These are phyloP conservation scores for Drosophila pullipes DNA, from an alignment of 2,888 invertebrate species.

Conservation along the genomic window DNA sequence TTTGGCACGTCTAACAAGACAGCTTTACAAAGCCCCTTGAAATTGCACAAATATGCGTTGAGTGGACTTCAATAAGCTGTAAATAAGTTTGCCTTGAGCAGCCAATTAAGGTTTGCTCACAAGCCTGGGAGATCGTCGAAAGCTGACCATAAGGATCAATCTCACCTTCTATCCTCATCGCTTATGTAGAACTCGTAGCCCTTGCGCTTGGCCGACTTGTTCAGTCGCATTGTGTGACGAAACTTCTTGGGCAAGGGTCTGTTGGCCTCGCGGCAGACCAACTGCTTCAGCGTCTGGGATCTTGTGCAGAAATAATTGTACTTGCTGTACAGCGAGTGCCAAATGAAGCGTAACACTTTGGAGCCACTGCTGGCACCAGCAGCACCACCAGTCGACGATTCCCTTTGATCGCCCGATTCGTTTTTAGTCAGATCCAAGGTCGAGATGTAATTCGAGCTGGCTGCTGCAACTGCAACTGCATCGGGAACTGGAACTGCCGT, in stretches of 20 bases:
- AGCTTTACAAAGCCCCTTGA: not conserved
- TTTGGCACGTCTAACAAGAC: slow-evolving; percentile 14
- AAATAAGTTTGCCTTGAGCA: slow-evolving; percentile 10
- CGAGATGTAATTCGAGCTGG: slow-evolving; percentile 59
- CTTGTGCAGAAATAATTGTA: slow-evolving; percentile 71
- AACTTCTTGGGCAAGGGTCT: slow-evolving; percentile 82
- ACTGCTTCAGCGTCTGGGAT: slow-evolving; percentile 63
- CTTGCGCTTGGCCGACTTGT: slow-evolving; percentile 82
- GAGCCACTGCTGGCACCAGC: slow-evolving; percentile 61
- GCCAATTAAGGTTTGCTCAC: not conserved
- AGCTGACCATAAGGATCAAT: not conserved
- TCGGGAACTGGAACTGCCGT: slow-evolving; percentile 23
- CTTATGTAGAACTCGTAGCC: slow-evolving; percentile 81
- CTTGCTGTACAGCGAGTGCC: slow-evolving; percentile 78
- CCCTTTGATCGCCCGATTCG: slow-evolving; percentile 43
- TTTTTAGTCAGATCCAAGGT: slow-evolving; percentile 62
- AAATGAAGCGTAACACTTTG: slow-evolving; percentile 75
- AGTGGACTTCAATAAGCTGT: not conserved
- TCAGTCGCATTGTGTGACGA: slow-evolving; percentile 76
- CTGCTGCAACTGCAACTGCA: slow-evolving; percentile 21
- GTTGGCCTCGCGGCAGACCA: slow-evolving; percentile 76
- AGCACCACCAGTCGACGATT: slow-evolving; percentile 28
- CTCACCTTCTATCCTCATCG: slow-evolving; percentile 82
- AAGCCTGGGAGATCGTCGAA: not conserved
- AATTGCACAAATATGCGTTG: not conserved